Base-by-base conservation (phyloP, 2,888 invertebrate genomes). In the Harpalus rubripes region DNA sequence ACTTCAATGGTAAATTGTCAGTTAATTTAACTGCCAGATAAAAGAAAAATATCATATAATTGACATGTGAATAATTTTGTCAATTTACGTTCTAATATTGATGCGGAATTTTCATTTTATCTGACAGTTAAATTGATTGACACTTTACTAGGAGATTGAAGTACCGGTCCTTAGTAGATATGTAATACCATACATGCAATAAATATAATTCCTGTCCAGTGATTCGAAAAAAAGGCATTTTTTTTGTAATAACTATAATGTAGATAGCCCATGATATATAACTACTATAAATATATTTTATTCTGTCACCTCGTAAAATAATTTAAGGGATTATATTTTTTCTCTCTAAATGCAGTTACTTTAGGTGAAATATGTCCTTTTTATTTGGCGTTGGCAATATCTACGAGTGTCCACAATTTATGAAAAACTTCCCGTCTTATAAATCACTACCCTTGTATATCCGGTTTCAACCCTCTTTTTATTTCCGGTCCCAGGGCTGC, bases 391-490 rank as follows among this genome's bases (percentile, higher is more conserved):
- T 15, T 68, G n/a, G 32, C 39, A 39, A 68, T 68, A 68, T 68
- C 68, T 41, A 39, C 32, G 68, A 15, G 15, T 68, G 68, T 26
- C 39, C 26, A 26, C 26, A 63, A 68, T 68, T 68, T 68, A 68
- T 68, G 68, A 68, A 68, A 68, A 32, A 32, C 68, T 68, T 68
- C 68, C 68, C 68, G 12, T 39, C 39, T 32, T 68, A 68, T 68
- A 68, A 68, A 68, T 68, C 68, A 68, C 68, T 15, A 68, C 68
- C 68, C 68, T 68, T 68, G n/a, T 39, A 68, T n/a, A 39, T 68
- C 68, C 68, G 68, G 68, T 68, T 63, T 63, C 26, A 22, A 22
- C 22, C 26, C 22, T 63, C 26, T 63, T 22, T 63, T 63, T 63
- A 18, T 16, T 63, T 63, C 63, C 63, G 63, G 63, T 63, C 18